Percentiles rank a stretch among this genome's conserved stretches.
Evolutionary conservation across 2,113 vertebrate species (phyloP).

Genomic region (Poeciliopsis turrubarensis): DNA sequence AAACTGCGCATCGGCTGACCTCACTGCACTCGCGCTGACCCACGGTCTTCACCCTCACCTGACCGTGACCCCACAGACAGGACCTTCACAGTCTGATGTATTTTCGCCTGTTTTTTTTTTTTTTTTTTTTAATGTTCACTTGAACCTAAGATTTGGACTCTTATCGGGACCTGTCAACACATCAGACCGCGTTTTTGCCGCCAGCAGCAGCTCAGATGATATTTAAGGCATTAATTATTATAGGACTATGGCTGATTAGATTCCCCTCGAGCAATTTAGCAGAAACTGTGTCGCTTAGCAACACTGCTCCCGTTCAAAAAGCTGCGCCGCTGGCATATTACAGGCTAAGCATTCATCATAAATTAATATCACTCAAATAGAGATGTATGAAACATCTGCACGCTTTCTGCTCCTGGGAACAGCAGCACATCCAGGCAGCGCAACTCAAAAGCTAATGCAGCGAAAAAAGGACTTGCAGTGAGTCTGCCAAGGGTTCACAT

Average conservation of each 20-base stretch:
- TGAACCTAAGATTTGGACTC: conserved; percentile 46
- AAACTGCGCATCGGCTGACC: conserved; percentile 19
- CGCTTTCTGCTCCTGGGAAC: conserved; percentile 3
- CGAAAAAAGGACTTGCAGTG: conserved; percentile 1
- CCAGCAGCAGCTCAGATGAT: conserved; percentile 59
- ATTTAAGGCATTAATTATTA: conserved; percentile 69
- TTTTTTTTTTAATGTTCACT: conserved; percentile 11
- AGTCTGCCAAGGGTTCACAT: not conserved
- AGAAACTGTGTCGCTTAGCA: conserved; percentile 69
- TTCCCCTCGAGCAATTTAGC: conserved; percentile 52
- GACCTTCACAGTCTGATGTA: conserved; percentile 23
- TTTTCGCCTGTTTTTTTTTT: conserved; percentile 1
- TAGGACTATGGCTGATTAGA: conserved; percentile 65
- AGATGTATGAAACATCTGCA: conserved; percentile 45
- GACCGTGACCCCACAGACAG: not conserved
- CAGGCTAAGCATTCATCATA: conserved; percentile 51
- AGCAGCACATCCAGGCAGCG: not conserved
- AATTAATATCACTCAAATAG: conserved; percentile 58
- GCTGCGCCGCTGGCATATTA: conserved; percentile 32
- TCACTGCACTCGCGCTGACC: conserved; percentile 20
- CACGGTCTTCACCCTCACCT: conserved; percentile 8
- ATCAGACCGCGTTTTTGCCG: conserved; percentile 49
- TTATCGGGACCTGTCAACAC: conserved; percentile 37
- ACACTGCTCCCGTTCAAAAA: conserved; percentile 53
- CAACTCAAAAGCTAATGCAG: conserved; percentile 29